Conservation (phyloP, 2,113 vertebrate genomes). For the Microcebus lehilahytsara region DNA sequence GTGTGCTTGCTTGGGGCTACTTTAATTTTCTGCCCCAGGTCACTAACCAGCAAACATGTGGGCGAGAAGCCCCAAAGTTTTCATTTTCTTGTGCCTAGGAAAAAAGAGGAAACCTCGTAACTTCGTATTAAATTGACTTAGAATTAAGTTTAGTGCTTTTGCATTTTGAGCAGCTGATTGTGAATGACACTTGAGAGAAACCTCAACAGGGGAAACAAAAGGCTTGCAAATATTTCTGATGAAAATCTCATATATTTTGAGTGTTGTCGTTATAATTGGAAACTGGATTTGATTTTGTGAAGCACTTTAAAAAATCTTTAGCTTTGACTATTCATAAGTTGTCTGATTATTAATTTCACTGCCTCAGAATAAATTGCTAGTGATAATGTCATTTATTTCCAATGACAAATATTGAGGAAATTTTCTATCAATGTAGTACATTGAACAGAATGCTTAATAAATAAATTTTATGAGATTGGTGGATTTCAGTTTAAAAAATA, state of each 20-base stretch:
- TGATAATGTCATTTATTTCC: constrained; percentile 41
- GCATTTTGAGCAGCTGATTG: constrained; percentile 22
- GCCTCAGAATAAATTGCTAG: constrained; percentile 48
- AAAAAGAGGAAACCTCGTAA: neutral
- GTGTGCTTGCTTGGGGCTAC: too few species aligned
- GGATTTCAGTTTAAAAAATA: neutral
- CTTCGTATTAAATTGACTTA: constrained; percentile 59
- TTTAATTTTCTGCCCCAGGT: fast-evolving
- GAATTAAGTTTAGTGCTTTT: constrained; percentile 62
- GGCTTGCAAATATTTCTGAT: constrained; percentile 37
- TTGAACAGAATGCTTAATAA: neutral
- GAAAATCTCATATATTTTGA: neutral
- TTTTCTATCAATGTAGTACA: neutral
- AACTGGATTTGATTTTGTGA: constrained; percentile 54
- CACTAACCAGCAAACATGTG: neutral
- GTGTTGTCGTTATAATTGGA: constrained; percentile 55
- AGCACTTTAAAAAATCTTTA: constrained; percentile 61
- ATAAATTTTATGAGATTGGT: neutral
- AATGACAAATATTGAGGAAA: neutral
- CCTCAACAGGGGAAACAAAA: constrained; percentile 1
- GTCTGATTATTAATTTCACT: constrained; percentile 65
- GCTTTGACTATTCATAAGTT: constrained; percentile 53
- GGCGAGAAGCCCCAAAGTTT: neutral
- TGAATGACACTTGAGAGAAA: constrained; percentile 37
- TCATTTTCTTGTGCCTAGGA: neutral